phyloP scores from a whole-genome alignment of 2,797 vertebrate genomes.

The Sebastes paucispinis region DNA sequence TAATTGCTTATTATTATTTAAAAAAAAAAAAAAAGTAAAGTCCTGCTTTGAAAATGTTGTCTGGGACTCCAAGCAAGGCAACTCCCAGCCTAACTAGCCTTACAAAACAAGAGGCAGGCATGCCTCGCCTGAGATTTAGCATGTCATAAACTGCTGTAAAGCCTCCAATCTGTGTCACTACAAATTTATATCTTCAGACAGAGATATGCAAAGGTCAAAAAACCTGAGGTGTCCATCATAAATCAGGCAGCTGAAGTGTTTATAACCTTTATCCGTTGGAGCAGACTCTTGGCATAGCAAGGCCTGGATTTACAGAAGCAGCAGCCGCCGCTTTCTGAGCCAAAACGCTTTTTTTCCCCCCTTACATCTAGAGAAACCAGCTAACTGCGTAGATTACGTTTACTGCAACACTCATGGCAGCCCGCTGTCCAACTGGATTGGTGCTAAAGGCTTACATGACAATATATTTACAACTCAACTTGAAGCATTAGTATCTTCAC shows the following conservation, averaged over 20 bases:
- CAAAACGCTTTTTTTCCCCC: constrained; percentile 45
- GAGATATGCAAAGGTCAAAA: constrained; percentile 89
- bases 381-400: constrained; percentile 60
- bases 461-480: constrained; percentile 61
- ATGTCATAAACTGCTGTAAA: constrained; percentile 87
- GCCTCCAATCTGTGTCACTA: constrained; percentile 87
- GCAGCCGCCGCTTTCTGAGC: constrained; percentile 61
- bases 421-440: constrained; percentile 47
- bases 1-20: background rate
- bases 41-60: constrained; percentile 35
- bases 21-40: constrained; percentile 9
- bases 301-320: constrained; percentile 79
- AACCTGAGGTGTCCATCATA: constrained; percentile 86
- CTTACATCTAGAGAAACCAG: constrained; percentile 51
- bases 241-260: constrained; percentile 86
- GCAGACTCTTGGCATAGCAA: constrained; percentile 83
- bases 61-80: constrained; percentile 55
- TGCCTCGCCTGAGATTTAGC: constrained; percentile 81
- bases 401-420: constrained; percentile 44
- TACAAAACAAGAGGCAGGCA: constrained; percentile 80
- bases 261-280: constrained; percentile 86
- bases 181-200: constrained; percentile 87
- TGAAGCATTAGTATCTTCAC: constrained; percentile 50
- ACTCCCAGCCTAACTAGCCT: constrained; percentile 73
- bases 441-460: constrained; percentile 53